phyloP scores from a whole-genome alignment of 2,797 vertebrate genomes.

The Melanotaenia nigrans region DNA sequence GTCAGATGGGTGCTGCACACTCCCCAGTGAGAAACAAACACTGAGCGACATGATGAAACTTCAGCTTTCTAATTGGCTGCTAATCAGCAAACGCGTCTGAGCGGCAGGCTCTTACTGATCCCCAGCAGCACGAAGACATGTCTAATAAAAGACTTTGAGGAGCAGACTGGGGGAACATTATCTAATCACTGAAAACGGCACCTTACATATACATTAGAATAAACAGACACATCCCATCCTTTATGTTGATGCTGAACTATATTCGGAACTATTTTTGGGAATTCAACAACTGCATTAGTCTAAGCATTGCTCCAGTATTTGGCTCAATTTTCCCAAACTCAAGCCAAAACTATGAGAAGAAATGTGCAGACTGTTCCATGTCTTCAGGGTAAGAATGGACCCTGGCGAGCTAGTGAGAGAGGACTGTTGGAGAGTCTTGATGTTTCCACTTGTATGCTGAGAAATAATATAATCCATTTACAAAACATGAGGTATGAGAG shows the following conservation, averaged over 20 bases:
- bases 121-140: background rate
- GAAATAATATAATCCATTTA: background rate
- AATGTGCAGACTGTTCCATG: slow-evolving; percentile 27
- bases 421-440: background rate
- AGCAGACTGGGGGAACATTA: slow-evolving; percentile 1
- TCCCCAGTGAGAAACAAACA: slow-evolving; percentile 71
- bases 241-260: slow-evolving; percentile 14
- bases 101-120: slow-evolving; percentile 28
- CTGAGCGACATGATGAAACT: slow-evolving; percentile 56
- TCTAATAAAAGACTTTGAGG: slow-evolving; percentile 5
- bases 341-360: slow-evolving; percentile 42
- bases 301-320: slow-evolving; percentile 27
- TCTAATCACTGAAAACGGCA: background rate
- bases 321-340: slow-evolving; percentile 14
- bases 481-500: slow-evolving; percentile 34
- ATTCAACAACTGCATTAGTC: slow-evolving; percentile 32
- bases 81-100: slow-evolving; percentile 67
- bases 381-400: slow-evolving; percentile 37
- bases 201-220: background rate
- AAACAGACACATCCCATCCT: background rate
- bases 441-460: background rate
- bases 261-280: slow-evolving; percentile 22
- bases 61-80: slow-evolving; percentile 71
- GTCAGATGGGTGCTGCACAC: slow-evolving; percentile 56
- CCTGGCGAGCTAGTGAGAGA: background rate